Evolutionary conservation across 1,140 invertebrate species (phyloP).

Genomic region (Dinoponera quadriceps): DNA sequence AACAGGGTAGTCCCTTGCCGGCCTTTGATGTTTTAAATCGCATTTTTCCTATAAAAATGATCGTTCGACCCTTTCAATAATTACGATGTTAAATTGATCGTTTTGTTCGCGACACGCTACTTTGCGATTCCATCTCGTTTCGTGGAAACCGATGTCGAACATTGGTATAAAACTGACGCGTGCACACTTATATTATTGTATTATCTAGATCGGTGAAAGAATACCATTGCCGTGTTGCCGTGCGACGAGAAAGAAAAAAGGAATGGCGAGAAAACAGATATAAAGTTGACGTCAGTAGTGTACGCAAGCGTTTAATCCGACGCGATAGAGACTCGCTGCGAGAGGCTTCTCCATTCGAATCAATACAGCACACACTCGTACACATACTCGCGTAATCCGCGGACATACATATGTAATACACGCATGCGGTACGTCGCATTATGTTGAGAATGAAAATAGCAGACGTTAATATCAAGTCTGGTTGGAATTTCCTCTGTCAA

Average conservation of each 20-base stretch:
- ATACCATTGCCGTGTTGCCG: background rate
- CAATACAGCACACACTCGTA: slow-evolving; percentile 80
- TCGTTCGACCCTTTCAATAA: background rate
- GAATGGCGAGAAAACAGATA: slow-evolving; percentile 53
- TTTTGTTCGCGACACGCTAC: background rate
- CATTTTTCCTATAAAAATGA: background rate
- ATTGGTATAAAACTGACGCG: background rate
- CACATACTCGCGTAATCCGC: slow-evolving; percentile 54
- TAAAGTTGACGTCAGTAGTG: slow-evolving; percentile 69
- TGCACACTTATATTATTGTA: background rate
- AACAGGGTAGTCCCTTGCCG: background rate
- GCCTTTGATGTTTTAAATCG: background rate
- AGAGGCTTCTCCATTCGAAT: slow-evolving; percentile 82
- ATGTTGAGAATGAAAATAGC: slow-evolving; percentile 19
- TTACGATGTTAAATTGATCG: background rate
- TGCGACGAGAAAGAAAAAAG: slow-evolving; percentile 39
- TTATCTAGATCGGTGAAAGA: slow-evolving; percentile 1
- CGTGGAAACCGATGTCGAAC: background rate
- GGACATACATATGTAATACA: slow-evolving; percentile 63
- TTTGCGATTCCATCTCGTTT: background rate
- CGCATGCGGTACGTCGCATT: slow-evolving; percentile 32
- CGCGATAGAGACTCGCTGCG: slow-evolving; percentile 76
- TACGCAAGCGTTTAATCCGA: slow-evolving; percentile 79
- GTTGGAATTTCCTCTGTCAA: too few species aligned
- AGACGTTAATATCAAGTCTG: too few species aligned